A percentile compares a stretch with the other conserved stretches of the same genome.
phyloP scores from a whole-genome alignment of 2,797 vertebrate genomes.

The Tiaroga cobitis region DNA sequence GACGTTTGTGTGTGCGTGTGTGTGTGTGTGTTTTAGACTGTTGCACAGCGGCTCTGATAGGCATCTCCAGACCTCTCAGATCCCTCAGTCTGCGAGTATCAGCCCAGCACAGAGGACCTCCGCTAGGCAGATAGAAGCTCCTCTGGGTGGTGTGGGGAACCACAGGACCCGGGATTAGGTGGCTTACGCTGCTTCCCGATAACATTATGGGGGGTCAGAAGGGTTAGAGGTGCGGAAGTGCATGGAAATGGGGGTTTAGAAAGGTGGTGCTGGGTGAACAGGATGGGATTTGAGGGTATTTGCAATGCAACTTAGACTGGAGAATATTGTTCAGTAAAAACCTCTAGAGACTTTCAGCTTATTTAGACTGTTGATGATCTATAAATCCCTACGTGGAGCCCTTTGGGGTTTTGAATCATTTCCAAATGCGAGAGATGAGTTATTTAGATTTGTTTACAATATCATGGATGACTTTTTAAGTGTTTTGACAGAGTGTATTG shows the following conservation, averaged over 20 bases:
- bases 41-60: constrained; percentile 57
- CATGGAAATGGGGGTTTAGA: constrained; percentile 21
- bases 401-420: constrained; percentile 17
- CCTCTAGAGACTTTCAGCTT: background rate
- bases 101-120: constrained; percentile 76
- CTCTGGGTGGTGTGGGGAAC: constrained; percentile 63
- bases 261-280: constrained; percentile 37
- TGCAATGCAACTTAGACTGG: background rate
- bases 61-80: constrained; percentile 57
- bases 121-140: constrained; percentile 77
- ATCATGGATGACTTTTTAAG: constrained; percentile 2
- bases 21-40: constrained; percentile 37
- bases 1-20: constrained; percentile 54
- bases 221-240: constrained; percentile 52
- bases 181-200: constrained; percentile 72
- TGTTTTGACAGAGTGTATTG: constrained; percentile 17
- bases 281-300: constrained; percentile 17
- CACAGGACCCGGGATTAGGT: constrained; percentile 68
- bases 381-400: background rate
- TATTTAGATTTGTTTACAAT: constrained; percentile 22
- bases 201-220: constrained; percentile 74
- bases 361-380: background rate
- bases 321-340: constrained; percentile 17
- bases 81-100: constrained; percentile 73
- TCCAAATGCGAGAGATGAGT: constrained; percentile 1